Base-by-base conservation (phyloP, 2,888 invertebrate genomes). In the Tupiocoris notatus region DNA sequence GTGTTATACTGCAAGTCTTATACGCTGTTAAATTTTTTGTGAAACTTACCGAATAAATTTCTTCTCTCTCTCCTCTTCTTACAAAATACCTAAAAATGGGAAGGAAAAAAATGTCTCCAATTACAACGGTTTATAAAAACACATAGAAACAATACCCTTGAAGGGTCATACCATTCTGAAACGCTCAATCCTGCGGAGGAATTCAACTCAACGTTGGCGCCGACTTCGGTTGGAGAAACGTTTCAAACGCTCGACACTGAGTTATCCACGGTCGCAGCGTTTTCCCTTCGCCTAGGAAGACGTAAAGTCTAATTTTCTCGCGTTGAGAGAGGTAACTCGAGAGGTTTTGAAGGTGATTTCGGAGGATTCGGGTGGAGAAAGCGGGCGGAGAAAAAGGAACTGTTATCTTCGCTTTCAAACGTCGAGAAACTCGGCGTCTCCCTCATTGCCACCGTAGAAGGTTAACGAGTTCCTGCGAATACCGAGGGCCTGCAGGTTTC, bases 331-430 rank as follows among this genome's bases (percentile, higher is more conserved):
- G 12, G 39, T 12, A 39, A 39, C 6, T 7, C 39, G 39, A 39
- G 39, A 39, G 39, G 39, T 39, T 39, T 39, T 39, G 39, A 39
- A 39, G 39, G 39, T 12, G 39, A 12, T 39, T 39, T 39, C 39
- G 39, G 39, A 20, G 24, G n/a, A 23, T 20, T 17, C n/a, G 7
- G 17, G 39, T 18, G 67, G 67, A 7, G 57, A 22, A 22, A 57
- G 23, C 3, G 17, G 21, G 57, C 21, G 73, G 62, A 62, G 73
- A 59, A 2, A 23, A 21, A 20, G 61, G 12, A 24, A 63, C 73
- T 20, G 73, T 73, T 73, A 73, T 63, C 73, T 73, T 63, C 57
- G 73, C 73, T 73, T 73, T 73, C 73, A 73, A 73, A 73, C 73
- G 73, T 58, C 17, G 12, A 12, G 12, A n/a, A 18, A 20, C 73